Base-by-base conservation (phyloP, 1,140 invertebrate species). In the Eriosoma lanigerum region DNA sequence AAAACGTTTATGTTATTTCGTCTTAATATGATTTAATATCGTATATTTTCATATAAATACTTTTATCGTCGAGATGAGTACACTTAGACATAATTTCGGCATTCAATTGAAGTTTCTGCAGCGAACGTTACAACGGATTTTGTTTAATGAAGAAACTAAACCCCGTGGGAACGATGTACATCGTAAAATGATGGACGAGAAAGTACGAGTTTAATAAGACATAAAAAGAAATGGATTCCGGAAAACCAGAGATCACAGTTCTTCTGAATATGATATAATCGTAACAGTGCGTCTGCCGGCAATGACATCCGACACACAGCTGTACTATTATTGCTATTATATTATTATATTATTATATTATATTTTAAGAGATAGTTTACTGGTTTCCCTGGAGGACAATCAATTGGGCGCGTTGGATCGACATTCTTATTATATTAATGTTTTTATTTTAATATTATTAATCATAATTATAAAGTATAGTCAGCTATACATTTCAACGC, bases 111-210 rank as follows among this genome's bases (percentile, higher is more conserved):
- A n/a, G 19, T n/a, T 38, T 44, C 13, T 32, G 8, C 32, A 3
- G 3, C 32, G 19, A 19, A 64, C 3, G 62, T 0, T 29, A 8
- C 32, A 38, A 38, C 3, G 3, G 32, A 4, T 38, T 4, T 3
- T 38, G 64, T 24, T 44, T 44, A 46, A 66, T 66, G 38, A 66
- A 12, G n/a, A 44, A 64, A 66, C 44, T 21, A 44, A 66, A 32
- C 4, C 38, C 32, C 21, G 5, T 12, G 64, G 6, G 64, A 54
- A 21, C 44, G 13, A 66, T 38, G 32, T 66, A 15, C 32, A 13
- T 66, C 64, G 32, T 66, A 66, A 66, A 44, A 66, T 13, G 32
- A 32, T 46, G n/a, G 13, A 66, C 13, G 4, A 15, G 32, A 44
- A 15, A 38, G 9, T 21, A 15, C 2, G 32, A 32, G n/a, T 66